These are phyloP conservation scores for Mizuhopecten yessoensis DNA, from an alignment of 1,140 invertebrate genomes.

Conservation along the genomic window DNA sequence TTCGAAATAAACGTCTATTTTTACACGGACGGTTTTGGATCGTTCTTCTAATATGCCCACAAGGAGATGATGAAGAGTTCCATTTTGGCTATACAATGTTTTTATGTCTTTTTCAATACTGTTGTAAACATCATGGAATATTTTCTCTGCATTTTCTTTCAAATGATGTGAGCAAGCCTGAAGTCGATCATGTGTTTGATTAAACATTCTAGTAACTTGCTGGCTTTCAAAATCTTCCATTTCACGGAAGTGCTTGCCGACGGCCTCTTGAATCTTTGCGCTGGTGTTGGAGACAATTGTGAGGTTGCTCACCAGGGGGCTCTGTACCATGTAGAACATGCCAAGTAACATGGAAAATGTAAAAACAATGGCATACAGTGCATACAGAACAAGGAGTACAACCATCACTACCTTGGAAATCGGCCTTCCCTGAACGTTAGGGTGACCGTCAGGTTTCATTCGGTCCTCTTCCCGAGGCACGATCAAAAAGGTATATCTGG, in stretches of 20 bases:
- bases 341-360: constrained; percentile 74
- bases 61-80: constrained; percentile 62
- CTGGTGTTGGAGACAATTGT: constrained; percentile 66
- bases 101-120: constrained; percentile 61
- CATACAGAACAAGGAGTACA: constrained; percentile 70
- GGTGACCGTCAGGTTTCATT: constrained; percentile 61
- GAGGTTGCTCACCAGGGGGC: constrained; percentile 63
- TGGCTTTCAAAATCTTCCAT: constrained; percentile 70
- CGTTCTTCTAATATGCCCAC: constrained; percentile 67
- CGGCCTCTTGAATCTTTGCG: constrained; percentile 65
- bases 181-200: constrained; percentile 66
- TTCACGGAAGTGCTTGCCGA: constrained; percentile 66
- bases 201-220: constrained; percentile 66
- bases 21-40: constrained; percentile 63
- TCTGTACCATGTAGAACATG: constrained; percentile 71
- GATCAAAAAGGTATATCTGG: constrained; percentile 55
- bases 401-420: constrained; percentile 64
- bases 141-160: constrained; percentile 62
- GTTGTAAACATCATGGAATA: constrained; percentile 61
- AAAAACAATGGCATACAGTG: constrained; percentile 75
- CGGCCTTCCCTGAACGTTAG: background rate
- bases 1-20: constrained; percentile 70
- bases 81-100: constrained; percentile 66
- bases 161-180: constrained; percentile 73
- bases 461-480: constrained; percentile 58